Evolutionary conservation across 2,888 invertebrate species (phyloP).

Genomic region (Limenitis camilla): DNA sequence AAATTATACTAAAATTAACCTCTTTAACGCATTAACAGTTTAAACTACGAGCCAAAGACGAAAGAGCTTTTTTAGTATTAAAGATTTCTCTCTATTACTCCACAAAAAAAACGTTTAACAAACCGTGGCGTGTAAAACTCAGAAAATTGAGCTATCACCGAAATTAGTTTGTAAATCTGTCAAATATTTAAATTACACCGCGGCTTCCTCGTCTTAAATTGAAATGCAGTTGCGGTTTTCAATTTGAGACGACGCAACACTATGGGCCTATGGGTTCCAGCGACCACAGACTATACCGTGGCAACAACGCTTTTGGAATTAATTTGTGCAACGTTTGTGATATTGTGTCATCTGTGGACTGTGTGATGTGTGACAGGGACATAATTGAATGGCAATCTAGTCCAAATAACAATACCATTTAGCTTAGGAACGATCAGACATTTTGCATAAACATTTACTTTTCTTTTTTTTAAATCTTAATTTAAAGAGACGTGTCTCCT

Average conservation of each 20-base stretch:
- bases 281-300: conserved; percentile 22
- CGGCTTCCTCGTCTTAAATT: conserved; percentile 59
- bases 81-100: no score
- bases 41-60: no score
- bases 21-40: no score
- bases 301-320: conserved; percentile 13
- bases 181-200: conserved; percentile 60
- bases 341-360: conserved; percentile 7
- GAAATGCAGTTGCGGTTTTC: conserved; percentile 49
- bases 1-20: no score
- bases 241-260: conserved; percentile 44
- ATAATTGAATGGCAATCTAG: no score
- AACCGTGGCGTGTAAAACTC: background rate
- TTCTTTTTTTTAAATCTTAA: no score
- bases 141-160: conserved; percentile 12
- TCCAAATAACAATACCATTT: no score
- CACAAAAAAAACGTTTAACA: background rate
- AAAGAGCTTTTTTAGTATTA: no score
- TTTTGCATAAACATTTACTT: no score
- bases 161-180: conserved; percentile 31
- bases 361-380: no score
- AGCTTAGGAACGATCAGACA: no score
- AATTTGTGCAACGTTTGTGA: conserved; percentile 11
- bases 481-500: no score
- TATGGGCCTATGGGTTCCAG: conserved; percentile 13